phyloP scores from a whole-genome alignment of 2,888 invertebrate genomes.

The Noctua pronuba region DNA sequence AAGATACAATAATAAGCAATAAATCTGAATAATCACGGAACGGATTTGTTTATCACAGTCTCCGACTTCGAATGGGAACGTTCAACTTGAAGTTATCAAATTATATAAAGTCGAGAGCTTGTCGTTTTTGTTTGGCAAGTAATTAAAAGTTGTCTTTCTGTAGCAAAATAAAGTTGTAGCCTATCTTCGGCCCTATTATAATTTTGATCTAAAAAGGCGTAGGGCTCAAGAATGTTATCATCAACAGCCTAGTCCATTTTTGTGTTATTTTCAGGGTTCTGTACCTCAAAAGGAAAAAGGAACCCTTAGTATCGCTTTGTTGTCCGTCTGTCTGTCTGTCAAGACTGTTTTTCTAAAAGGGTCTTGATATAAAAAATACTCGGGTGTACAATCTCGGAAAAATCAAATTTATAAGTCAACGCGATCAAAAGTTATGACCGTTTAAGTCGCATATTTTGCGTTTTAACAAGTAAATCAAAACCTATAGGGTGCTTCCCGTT shows the following conservation, averaged over 20 bases:
- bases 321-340: too few relatives aligned
- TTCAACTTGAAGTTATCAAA: conserved; percentile 67
- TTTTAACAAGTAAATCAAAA: too few relatives aligned
- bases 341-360: too few relatives aligned
- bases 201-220: conserved; percentile 8
- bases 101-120: conserved; percentile 67
- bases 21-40: conserved; percentile 52
- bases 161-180: conserved; percentile 69
- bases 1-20: conserved; percentile 54
- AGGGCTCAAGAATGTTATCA: neutral
- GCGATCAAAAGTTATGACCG: too few relatives aligned
- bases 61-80: conserved; percentile 46
- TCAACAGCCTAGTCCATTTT: neutral
- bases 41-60: conserved; percentile 61
- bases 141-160: conserved; percentile 74
- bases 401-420: too few relatives aligned
- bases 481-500: too few relatives aligned
- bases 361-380: too few relatives aligned
- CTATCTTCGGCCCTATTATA: conserved; percentile 61
- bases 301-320: too few relatives aligned
- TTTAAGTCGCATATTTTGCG: too few relatives aligned
- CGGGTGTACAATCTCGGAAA: too few relatives aligned
- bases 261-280: neutral
- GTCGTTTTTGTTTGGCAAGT: conserved; percentile 74
- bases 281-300: too few relatives aligned